Evolutionary conservation across 30 jellyfish, hydroid and myxozoan genomes (phyloP), one percentile per base, ranked within the genome.

Genomic region (Nemopilema nomurai): DNA sequence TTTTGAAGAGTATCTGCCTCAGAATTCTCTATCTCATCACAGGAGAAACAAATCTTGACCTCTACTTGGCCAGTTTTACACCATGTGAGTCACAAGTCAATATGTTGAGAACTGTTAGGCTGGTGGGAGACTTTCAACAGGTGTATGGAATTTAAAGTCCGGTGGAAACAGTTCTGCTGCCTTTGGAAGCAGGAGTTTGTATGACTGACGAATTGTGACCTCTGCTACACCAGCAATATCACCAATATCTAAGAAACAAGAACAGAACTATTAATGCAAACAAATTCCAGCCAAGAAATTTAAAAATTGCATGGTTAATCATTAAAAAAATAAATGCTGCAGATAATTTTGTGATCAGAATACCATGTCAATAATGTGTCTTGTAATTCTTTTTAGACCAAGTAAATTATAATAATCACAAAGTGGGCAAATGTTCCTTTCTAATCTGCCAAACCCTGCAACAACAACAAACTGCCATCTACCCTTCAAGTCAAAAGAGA

Each of bases 191-290:
- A 96, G 71, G 32, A 92, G 86, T 17, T 98, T 87, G 77, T 90
- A 96, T 16, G 98, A 83, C 66, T 90, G 98, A 1, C 99, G 96
- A 51, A 96, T 96, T 1, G 99, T 96, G 24, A 91, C 97, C n/a
- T 96, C 99, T 0, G 99, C 97, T 23, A 90, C 99, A 1, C 99
- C 99, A 74, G 99, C 97, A 30, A 88, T 84, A 51, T 90, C 98
- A 51, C 98, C 97, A 31, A 96, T 90, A n/a, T 96, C 99, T 90
- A 77, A 16, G 69, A 79, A 69, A 24, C 26, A 24, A 21, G 30
- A 74, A 19, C 18, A 19, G 24, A 41, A 74, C 25, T 8, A 8
- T 20, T 18, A 41, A 3, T 31, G 23, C 3, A 25, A 17, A 18
- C 3, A 20, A 51, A 1, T 18, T 8, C 33, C 49, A 21, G 30